These are phyloP conservation scores for Felis chaus DNA, from an alignment of 2,113 vertebrate genomes.

Conservation along the genomic window DNA sequence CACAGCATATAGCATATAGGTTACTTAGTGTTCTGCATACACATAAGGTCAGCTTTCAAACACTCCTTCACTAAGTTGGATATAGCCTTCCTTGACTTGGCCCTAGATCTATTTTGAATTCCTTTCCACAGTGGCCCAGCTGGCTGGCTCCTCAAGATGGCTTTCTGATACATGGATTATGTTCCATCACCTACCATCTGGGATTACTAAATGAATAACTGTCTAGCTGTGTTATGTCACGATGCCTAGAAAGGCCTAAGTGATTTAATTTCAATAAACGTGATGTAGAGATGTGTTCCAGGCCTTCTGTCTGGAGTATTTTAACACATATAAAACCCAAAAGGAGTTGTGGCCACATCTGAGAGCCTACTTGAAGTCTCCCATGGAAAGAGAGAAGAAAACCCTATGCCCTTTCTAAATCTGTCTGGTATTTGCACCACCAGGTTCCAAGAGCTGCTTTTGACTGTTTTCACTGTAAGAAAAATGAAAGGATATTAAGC, in stretches of 20 bases:
- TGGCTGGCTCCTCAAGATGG: background rate
- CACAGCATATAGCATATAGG: background rate
- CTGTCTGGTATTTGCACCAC: background rate
- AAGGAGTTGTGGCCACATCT: background rate
- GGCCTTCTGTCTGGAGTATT: background rate
- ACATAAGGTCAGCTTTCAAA: slow-evolving; percentile 30
- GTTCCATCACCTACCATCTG: slow-evolving; percentile 6
- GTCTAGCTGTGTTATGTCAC: background rate
- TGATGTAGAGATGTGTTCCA: background rate
- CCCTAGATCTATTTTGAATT: slow-evolving; percentile 29
- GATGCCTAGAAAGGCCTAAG: background rate
- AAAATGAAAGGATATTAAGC: slow-evolving; percentile 25
- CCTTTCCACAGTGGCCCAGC: background rate
- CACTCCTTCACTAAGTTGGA: background rate
- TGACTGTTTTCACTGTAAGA: background rate
- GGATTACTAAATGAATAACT: slow-evolving; percentile 40
- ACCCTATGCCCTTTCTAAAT: background rate
- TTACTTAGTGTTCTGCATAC: slow-evolving; percentile 9
- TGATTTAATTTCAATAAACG: slow-evolving; percentile 25
- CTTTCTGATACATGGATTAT: slow-evolving; percentile 5
- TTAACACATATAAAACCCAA: background rate
- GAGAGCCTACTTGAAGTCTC: background rate
- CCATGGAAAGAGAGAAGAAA: background rate
- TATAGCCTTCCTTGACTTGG: background rate
- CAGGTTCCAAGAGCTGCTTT: background rate